Conservation (phyloP, 2,113 vertebrate species). For the Cinclus mexicanus region DNA sequence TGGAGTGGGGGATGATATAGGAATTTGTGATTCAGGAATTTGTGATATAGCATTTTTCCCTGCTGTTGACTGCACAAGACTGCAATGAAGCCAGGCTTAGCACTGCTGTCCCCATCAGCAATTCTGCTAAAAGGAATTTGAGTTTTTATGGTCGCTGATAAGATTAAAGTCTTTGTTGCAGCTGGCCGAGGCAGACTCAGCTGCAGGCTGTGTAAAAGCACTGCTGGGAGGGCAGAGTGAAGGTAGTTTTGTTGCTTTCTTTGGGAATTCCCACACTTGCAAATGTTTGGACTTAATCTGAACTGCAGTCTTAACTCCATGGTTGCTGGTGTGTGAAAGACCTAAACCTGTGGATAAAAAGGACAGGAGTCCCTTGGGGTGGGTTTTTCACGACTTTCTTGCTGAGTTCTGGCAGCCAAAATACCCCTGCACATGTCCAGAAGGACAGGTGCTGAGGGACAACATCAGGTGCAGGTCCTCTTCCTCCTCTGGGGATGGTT, state of each 20-base stretch:
- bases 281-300: conserved; percentile 57
- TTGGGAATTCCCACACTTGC: conserved; percentile 57
- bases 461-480: rapidly evolving
- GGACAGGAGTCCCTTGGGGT: background rate
- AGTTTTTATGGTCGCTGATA: conserved; percentile 68
- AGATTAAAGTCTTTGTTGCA: conserved; percentile 65
- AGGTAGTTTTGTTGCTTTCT: conserved; percentile 36
- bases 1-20: background rate
- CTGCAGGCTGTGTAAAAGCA: conserved; percentile 10
- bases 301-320: conserved; percentile 23
- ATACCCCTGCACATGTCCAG: background rate
- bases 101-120: conserved; percentile 63
- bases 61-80: conserved; percentile 28
- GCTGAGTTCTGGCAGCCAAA: background rate
- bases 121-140: conserved; percentile 59
- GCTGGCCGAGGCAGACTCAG: background rate
- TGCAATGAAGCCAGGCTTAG: conserved; percentile 50
- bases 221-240: background rate
- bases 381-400: background rate
- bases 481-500: background rate
- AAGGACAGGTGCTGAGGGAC: background rate
- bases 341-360: background rate
- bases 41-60: conserved; percentile 17
- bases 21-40: conserved; percentile 50
- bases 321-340: background rate